Base-by-base conservation (phyloP, 2,888 invertebrate genomes). In the Macrophya alboannulata region DNA sequence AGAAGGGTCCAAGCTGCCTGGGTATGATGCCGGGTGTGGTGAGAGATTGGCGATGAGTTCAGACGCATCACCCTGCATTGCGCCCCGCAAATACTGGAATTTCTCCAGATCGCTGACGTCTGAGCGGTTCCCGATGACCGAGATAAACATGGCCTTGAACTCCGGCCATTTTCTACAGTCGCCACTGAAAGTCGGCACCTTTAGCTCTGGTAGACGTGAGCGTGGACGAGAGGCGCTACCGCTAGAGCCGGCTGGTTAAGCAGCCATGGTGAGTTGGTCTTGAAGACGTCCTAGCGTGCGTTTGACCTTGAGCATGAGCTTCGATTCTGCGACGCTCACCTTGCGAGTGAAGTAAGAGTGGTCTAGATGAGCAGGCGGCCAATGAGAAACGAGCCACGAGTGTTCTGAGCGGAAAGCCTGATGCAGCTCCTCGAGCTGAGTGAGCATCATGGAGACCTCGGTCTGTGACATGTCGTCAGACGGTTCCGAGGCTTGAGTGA, bases 71-170 rank as follows among this genome's bases (percentile, higher is more conserved):
- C 17, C 77, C 12, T 51, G 12, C 77, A 77, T 51, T 1, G 77
- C 77, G 10, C 51, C 31, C 48, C 31, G 25, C 31, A 77, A 15
- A 12, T 77, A 77, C 6, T 77, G 77, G 17, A 77, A 55, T 31
- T 51, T 77, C 25, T 77, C 51, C 31, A 77, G 45, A 12, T 77
- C 77, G 9, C 17, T 25, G 1, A 77, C 12, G 17, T 77, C 77
- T 25, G 76, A 51, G 48, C 76, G 48, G 25, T 21, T 25, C 25
- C 77, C 77, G 25, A 77, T 77, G 21, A 77, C 77, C 0, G 77
- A 77, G n/a, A 31, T 4, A 6, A 77, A 77, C 77, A 77, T 77
- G 17, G 77, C 77, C 77, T 77, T 77, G 45, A 77, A 77, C 2
- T 77, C 77, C 25, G 77, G 55, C 77, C 77, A 77, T 17, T 77